A percentile compares a stretch with the other conserved stretches of the same genome.
phyloP scores from a whole-genome alignment of 2,797 vertebrate genomes.

The Phalanger gymnotis region DNA sequence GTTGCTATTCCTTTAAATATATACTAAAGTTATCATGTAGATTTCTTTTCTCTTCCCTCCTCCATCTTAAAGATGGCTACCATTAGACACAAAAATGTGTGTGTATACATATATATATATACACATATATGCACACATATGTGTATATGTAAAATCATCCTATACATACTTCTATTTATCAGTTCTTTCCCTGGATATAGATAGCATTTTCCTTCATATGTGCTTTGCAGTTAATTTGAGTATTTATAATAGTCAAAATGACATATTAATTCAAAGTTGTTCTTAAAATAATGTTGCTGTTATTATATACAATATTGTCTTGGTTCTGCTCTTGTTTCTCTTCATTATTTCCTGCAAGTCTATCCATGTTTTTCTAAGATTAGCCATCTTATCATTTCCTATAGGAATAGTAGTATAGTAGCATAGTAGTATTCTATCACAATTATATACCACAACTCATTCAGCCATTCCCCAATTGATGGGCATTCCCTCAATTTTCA shows the following conservation, averaged over 20 bases:
- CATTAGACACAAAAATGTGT: not conserved
- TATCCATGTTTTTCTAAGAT: no score
- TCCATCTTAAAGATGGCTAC: not conserved
- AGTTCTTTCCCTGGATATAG: not conserved
- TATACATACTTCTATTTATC: not conserved
- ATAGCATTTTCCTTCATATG: not conserved
- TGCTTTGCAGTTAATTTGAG: not conserved
- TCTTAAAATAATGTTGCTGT: not conserved
- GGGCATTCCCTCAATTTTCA: no score
- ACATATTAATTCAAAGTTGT: not conserved
- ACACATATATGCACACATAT: no score
- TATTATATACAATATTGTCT: not conserved
- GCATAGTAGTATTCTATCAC: no score
- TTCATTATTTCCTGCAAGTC: no score
- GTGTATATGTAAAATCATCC: not conserved
- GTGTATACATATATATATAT: no score
- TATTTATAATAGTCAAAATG: not conserved
- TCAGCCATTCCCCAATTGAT: no score
- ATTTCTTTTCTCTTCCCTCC: not conserved
- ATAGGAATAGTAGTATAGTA: no score
- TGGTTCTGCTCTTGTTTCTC: not conserved
- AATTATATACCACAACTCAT: no score
- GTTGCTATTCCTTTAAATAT: not conserved
- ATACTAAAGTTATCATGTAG: not conserved
- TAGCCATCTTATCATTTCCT: no score